A percentile compares a stretch with the other conserved stretches of the same genome.
phyloP scores from a whole-genome alignment of 2,888 invertebrate species.

The Priocnemis perturbator region DNA sequence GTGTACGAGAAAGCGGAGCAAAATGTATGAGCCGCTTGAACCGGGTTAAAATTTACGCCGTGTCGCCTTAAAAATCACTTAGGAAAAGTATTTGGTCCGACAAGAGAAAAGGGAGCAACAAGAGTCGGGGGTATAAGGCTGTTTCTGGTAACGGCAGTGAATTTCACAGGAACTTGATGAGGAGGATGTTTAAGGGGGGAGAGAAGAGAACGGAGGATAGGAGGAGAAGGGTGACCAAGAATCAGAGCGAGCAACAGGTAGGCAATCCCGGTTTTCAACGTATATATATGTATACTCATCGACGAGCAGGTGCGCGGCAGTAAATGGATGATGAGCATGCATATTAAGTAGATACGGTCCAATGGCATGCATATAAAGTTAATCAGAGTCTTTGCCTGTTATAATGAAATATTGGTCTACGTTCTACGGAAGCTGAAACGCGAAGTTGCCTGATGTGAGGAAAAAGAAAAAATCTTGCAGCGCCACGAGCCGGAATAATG shows the following conservation, averaged over 20 bases:
- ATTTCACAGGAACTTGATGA: conserved; percentile 14
- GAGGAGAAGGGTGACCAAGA: conserved; percentile 25
- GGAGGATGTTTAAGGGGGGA: not conserved
- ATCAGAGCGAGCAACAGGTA: conserved; percentile 60
- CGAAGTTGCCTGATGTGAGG: too few relatives aligned
- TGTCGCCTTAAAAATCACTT: too few relatives aligned
- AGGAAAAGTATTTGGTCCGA: too few relatives aligned
- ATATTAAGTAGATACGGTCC: conserved; percentile 35
- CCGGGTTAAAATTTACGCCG: too few relatives aligned
- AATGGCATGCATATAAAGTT: not conserved
- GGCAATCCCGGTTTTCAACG: conserved; percentile 44
- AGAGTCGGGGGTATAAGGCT: too few relatives aligned
- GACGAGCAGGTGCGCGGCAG: conserved; percentile 22
- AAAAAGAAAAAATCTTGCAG: too few relatives aligned
- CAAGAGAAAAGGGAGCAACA: too few relatives aligned
- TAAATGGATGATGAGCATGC: conserved; percentile 37
- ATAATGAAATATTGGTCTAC: too few relatives aligned
- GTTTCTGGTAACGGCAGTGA: not conserved
- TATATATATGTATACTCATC: conserved; percentile 9
- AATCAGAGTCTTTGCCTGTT: not conserved
- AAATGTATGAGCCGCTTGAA: too few relatives aligned
- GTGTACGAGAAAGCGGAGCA: too few relatives aligned
- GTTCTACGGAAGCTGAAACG: too few relatives aligned
- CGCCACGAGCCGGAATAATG: too few relatives aligned
- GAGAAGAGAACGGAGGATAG: not conserved